Base-by-base conservation (phyloP, 2,797 vertebrate species). In the Benthosema pterotum region DNA sequence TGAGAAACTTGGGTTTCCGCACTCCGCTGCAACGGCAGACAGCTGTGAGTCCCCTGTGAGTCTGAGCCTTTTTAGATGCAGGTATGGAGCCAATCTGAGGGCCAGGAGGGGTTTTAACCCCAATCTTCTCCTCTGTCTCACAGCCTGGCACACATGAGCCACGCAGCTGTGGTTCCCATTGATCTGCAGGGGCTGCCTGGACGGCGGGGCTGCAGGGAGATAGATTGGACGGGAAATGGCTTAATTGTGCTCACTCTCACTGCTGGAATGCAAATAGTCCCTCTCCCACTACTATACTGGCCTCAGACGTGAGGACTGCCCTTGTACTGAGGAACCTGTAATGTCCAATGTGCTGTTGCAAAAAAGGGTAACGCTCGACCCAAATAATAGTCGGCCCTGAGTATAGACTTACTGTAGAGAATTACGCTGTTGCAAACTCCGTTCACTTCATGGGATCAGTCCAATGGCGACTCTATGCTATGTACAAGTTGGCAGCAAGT, bases 151-250 rank as follows among this genome's bases (percentile, higher is more conserved):
- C 88, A 87, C 87, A 90, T 87, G 87, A 82, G 74, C 82, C 16
- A 68, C 64, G 79, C 91, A 94, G 92, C 92, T 94, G 93, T 83
- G 82, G 72, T 74, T 72, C 83, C 81, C 83, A 89, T 91, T 93
- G 91, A 93, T 92, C 80, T 90, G 56, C 74, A 38, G 78, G 78
- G 79, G 76, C 70, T 78, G 82, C 75, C 78, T 79, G 80, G 75
- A 78, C 83, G 76, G 82, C 82, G 80, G 82, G 25, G 83, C 80
- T 86, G 72, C 76, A 80, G 88, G 87, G 89, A 94, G 90, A 93
- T 88, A 89, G 91, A 94, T 92, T 93, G 92, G 88, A 89, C 84
- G 88, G 93, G 92, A 94, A 94, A 93, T 80, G 87, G 89, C 87
- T 91, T 93, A 93, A 93, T 93, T 93, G 91, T 87, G 84, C 82